Percentiles rank a stretch among this genome's conserved stretches.
Evolutionary conservation across 2,113 vertebrate genomes (phyloP).

Genomic region (Phalacrocorax brasilianus): DNA sequence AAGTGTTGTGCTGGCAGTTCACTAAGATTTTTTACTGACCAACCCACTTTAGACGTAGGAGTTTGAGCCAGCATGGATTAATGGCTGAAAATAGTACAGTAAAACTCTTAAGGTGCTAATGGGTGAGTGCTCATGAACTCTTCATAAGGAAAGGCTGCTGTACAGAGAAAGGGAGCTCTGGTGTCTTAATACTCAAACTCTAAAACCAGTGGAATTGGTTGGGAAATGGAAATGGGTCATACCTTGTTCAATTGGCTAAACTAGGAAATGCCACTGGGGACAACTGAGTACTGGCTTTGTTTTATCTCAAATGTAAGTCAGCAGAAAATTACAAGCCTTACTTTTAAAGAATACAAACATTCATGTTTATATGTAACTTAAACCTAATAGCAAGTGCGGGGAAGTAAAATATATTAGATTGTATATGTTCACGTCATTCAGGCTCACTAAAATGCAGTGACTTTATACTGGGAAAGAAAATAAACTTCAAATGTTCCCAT

Average conservation of each 20-base stretch:
- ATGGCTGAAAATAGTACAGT: background rate
- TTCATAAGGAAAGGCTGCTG: background rate
- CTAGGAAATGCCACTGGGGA: background rate
- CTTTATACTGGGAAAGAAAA: background rate
- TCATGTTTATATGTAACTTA: background rate
- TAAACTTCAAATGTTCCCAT: background rate
- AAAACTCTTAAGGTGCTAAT: background rate
- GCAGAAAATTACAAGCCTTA: background rate
- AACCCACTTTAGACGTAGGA: background rate
- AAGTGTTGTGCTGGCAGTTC: background rate
- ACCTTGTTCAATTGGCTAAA: background rate
- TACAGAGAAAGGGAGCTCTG: background rate
- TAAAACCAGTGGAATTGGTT: background rate
- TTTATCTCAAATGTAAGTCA: background rate
- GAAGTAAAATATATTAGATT: background rate
- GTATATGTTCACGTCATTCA: background rate
- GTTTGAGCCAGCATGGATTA: background rate
- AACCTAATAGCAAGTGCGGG: background rate
- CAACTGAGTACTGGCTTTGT: background rate
- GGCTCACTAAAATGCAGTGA: background rate
- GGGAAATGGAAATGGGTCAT: background rate
- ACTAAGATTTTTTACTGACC: background rate
- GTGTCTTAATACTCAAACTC: background rate
- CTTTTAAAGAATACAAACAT: background rate
- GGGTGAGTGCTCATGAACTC: background rate